phyloP scores from a whole-genome alignment of 2,888 invertebrate genomes.

The Melanostoma scalare region DNA sequence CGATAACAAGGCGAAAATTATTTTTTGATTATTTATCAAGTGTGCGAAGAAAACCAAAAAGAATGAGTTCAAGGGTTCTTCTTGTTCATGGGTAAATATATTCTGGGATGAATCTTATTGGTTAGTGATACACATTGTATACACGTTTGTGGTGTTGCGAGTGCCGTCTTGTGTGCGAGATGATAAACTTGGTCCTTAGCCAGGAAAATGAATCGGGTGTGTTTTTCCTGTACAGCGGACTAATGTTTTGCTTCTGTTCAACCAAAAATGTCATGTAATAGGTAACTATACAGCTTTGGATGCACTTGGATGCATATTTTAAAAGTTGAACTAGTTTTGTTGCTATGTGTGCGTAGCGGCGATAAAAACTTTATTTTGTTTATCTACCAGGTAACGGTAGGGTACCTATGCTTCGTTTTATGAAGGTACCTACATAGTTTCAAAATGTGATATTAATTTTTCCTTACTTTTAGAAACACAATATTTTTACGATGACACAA shows the following conservation, averaged over 20 bases:
- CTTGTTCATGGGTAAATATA: constrained; percentile 53
- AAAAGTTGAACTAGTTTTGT: constrained; percentile 47
- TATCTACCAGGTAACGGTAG: constrained; percentile 35
- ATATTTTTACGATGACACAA: too few relatives aligned
- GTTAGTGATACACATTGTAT: constrained; percentile 64
- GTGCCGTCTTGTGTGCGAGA: constrained; percentile 40
- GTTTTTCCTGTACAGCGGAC: constrained; percentile 16
- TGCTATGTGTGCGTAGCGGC: constrained; percentile 51
- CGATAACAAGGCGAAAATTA: constrained; percentile 73
- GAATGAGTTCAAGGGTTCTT: constrained; percentile 40
- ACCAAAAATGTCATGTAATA: constrained; percentile 55
- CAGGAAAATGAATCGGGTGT: constrained; percentile 37
- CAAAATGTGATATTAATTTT: too few relatives aligned
- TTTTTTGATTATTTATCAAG: constrained; percentile 73
- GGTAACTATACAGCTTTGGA: constrained; percentile 12
- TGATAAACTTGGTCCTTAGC: constrained; percentile 70
- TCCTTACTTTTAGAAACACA: too few relatives aligned
- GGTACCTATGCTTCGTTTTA: too few relatives aligned
- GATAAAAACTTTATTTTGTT: constrained; percentile 45
- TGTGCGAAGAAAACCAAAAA: constrained; percentile 55
- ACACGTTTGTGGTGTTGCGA: constrained; percentile 37
- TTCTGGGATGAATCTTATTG: constrained; percentile 56
- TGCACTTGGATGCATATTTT: constrained; percentile 64
- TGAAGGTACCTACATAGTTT: too few relatives aligned
- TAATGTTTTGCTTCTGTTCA: constrained; percentile 38